phyloP scores from a whole-genome alignment of 2,888 invertebrate species.

The Pedicia rivosa region DNA sequence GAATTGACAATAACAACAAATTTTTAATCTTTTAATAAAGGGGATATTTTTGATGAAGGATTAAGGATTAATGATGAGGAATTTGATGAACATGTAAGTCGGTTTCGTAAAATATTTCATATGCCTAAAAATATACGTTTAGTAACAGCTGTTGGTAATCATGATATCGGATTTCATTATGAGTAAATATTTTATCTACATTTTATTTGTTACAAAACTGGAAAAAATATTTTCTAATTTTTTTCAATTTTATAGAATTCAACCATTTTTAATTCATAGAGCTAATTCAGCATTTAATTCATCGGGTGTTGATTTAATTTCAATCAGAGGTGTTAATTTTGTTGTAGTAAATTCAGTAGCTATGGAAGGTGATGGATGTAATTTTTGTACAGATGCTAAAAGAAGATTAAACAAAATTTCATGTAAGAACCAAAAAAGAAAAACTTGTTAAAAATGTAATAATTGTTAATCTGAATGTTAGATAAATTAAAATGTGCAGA shows the following conservation, averaged over 20 bases:
- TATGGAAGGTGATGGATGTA: slow-evolving; percentile 86
- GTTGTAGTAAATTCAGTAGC: slow-evolving; percentile 94
- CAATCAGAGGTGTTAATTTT: slow-evolving; percentile 65
- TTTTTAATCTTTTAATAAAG: no score
- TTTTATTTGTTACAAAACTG: no score
- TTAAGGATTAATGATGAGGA: slow-evolving; percentile 64
- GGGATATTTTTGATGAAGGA: slow-evolving; percentile 95
- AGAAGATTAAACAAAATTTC: slow-evolving; percentile 45
- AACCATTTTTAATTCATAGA: slow-evolving; percentile 50
- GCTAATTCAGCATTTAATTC: slow-evolving; percentile 60
- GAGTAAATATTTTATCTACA: no score
- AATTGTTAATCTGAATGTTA: no score
- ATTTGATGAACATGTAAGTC: slow-evolving; percentile 62
- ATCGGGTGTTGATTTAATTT: slow-evolving; percentile 55
- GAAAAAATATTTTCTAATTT: no score
- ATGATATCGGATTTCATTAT: slow-evolving; percentile 97
- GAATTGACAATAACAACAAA: no score
- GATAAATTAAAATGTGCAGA: slow-evolving; percentile 12
- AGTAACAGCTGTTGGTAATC: slow-evolving; percentile 81
- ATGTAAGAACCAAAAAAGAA: no score
- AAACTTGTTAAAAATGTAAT: no score
- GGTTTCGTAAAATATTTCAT: slow-evolving; percentile 66
- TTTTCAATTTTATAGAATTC: slow-evolving; percentile 78
- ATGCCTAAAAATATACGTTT: slow-evolving; percentile 49
- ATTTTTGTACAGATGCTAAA: slow-evolving; percentile 69